Base-by-base conservation (phyloP, 2,113 vertebrate species). In the Mesocricetus auratus region DNA sequence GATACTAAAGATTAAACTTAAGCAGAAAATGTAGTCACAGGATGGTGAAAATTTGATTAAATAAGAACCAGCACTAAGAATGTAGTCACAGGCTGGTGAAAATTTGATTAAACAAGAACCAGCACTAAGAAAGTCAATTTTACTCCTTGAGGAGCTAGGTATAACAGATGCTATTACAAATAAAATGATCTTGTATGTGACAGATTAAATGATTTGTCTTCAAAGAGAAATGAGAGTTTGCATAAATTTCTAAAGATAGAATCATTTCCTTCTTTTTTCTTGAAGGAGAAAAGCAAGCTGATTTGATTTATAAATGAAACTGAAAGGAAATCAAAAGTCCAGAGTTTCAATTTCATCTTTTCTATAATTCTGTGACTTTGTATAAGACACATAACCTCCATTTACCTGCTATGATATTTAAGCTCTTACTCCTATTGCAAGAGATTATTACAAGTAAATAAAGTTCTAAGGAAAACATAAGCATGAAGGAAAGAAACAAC, bases 141-240 rank as follows among this genome's bases (percentile, higher is more conserved):
- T 89, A 91, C 3, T 87, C 24, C 33, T 69, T 79, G 69, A 78
- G 83, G 22, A 47, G 2, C 6, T 36, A 16, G 60, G 6, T 13
- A 64, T 69, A 53, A 66, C 5, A 74, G 56, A 50, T 60, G 15
- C 12, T 79, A 68, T 83, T 89, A 50, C 45, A 71, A 71, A 69
- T 86, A 69, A 90, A 68, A 87, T 71, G 36, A 89, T 74, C 39
- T 60, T 96, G 21, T 60, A 74, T 85, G 47, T 94, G 78, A 86
- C 3, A 74, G 26, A 86, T 68, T 89, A 83, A 91, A 36, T 77
- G 9, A 82, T 17, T 92, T 93, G 86, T 97, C 62, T 86, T 66
- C 39, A 92, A 94, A 90, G 21, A 77, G 7, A 17, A 81, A 86
- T 75, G 29, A 69, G 7, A 62, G 13, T 16, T 90, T 90, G 36